phyloP scores from a whole-genome alignment of 2,888 invertebrate species.

The Aleiodes alternator region DNA sequence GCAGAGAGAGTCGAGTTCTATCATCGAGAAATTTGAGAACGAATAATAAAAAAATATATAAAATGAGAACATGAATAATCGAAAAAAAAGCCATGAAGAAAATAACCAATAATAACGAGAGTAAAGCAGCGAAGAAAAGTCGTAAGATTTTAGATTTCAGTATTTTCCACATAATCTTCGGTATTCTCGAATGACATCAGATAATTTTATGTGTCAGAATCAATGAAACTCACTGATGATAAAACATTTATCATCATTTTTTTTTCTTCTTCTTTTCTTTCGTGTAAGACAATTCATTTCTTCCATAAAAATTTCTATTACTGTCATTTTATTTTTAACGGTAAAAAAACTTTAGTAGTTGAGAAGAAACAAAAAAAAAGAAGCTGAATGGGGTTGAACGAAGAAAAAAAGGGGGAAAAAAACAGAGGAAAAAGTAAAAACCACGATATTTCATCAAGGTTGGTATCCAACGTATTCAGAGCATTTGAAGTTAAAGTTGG shows the following conservation, averaged over 20 bases:
- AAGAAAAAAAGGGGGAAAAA: no score
- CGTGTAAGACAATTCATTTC: no score
- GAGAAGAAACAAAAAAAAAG: no score
- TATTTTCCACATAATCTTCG: constrained; percentile 9
- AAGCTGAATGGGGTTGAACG: no score
- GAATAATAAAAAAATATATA: neutral
- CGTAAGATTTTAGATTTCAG: neutral
- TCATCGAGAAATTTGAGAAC: constrained; percentile 7
- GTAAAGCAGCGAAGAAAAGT: neutral
- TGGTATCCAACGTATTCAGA: constrained; percentile 20
- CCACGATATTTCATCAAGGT: constrained; percentile 8
- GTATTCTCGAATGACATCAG: constrained; percentile 10
- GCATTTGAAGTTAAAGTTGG: constrained; percentile 5
- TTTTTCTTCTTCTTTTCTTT: no score
- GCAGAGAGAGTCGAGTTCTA: neutral
- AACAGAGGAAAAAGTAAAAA: neutral
- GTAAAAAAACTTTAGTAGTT: no score
- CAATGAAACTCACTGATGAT: neutral
- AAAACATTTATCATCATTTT: no score
- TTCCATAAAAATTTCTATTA: no score
- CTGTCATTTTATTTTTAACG: no score
- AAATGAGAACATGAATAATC: constrained; percentile 8
- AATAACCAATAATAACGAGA: constrained; percentile 2
- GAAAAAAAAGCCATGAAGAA: neutral
- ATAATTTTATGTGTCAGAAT: constrained; percentile 13